Percentiles rank a stretch among this genome's conserved stretches.
Evolutionary conservation across 2,888 invertebrate species (phyloP).

Genomic region (Lithophane ornitopus): DNA sequence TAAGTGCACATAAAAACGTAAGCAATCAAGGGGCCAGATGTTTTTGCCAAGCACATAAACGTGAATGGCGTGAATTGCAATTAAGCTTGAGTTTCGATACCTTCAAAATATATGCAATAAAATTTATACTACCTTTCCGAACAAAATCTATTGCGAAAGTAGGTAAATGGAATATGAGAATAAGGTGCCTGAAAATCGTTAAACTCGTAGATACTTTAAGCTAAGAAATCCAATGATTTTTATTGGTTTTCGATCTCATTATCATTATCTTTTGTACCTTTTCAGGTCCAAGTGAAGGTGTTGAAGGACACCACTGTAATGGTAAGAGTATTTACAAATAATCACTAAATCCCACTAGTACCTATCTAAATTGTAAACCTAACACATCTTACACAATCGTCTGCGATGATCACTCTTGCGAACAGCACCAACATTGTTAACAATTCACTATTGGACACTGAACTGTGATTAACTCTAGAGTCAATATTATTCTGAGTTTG

Average conservation of each 20-base stretch:
- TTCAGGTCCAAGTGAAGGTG: background rate
- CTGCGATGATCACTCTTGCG: constrained; percentile 4
- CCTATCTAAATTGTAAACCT: constrained; percentile 14
- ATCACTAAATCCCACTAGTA: background rate
- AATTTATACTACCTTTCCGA: constrained; percentile 77
- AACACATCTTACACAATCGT: constrained; percentile 17
- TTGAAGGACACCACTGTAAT: background rate
- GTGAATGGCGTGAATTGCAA: constrained; percentile 86
- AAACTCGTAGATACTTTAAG: constrained; percentile 18
- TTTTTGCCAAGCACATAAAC: constrained; percentile 86
- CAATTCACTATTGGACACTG: constrained; percentile 26
- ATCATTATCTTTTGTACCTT: background rate
- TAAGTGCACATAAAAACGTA: constrained; percentile 88
- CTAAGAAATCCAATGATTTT: background rate
- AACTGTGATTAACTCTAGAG: constrained; percentile 33
- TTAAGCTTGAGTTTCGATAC: constrained; percentile 87
- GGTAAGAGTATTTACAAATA: background rate
- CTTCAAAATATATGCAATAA: constrained; percentile 84
- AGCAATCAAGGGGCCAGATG: constrained; percentile 88
- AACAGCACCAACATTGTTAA: constrained; percentile 31
- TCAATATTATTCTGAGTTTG: constrained; percentile 3
- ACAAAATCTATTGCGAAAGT: constrained; percentile 70
- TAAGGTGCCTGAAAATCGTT: constrained; percentile 27
- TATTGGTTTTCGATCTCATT: constrained; percentile 19
- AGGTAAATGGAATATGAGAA: constrained; percentile 53